Evolutionary conservation across 2,113 vertebrate species (phyloP).

Genomic region (Capreolus pygargus): DNA sequence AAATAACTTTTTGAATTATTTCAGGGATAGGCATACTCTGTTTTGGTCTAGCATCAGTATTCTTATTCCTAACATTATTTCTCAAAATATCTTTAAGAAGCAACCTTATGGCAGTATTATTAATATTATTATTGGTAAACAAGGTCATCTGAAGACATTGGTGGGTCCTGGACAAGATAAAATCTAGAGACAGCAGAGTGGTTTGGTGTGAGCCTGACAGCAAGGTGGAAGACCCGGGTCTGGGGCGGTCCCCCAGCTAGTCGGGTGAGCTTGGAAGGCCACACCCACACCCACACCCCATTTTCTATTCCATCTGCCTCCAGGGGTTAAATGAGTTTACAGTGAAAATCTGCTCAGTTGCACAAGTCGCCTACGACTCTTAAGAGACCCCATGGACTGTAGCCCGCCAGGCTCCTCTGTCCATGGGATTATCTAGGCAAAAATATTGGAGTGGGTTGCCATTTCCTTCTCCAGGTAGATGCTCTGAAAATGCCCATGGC

Average conservation of each 20-base stretch:
- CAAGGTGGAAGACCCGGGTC: not conserved
- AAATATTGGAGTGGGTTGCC: not conserved
- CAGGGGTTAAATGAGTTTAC: not conserved
- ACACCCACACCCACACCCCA: too few relatives aligned
- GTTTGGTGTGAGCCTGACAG: not conserved
- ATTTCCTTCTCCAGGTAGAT: not conserved
- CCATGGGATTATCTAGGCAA: not conserved
- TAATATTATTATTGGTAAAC: slow-evolving; percentile 18
- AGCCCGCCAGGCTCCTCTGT: not conserved
- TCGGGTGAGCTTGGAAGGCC: not conserved
- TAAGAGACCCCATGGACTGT: not conserved
- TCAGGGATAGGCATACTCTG: slow-evolving; percentile 4
- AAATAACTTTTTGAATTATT: slow-evolving; percentile 68
- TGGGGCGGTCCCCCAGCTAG: not conserved
- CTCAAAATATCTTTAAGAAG: slow-evolving; percentile 48
- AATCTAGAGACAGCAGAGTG: not conserved
- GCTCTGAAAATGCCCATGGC: not conserved
- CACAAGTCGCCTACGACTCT: not conserved
- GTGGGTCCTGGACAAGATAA: not conserved
- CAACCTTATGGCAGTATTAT: not conserved
- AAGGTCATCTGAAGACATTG: slow-evolving; percentile 6
- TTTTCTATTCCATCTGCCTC: not conserved
- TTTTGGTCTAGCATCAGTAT: slow-evolving; percentile 9
- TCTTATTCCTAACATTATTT: slow-evolving; percentile 29
- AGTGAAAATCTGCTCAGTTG: not conserved